phyloP scores from a whole-genome alignment of 2,113 vertebrate genomes.

The Cephalophus harveyi region DNA sequence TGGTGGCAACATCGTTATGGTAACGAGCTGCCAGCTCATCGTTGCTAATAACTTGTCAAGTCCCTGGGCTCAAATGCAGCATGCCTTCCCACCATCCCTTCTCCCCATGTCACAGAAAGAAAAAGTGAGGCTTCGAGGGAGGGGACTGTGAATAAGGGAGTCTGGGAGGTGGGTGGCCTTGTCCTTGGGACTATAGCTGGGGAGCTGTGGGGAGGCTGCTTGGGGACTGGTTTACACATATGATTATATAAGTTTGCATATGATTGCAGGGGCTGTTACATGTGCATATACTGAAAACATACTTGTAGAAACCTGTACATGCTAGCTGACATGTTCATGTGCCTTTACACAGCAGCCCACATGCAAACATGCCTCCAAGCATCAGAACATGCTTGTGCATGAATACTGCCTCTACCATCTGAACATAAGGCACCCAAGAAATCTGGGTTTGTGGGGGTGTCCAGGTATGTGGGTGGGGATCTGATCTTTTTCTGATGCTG shows the following conservation, averaged over 20 bases:
- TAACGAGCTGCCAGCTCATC: constrained; percentile 74
- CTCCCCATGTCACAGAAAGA: constrained; percentile 69
- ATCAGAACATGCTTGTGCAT: constrained; percentile 47
- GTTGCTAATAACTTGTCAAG: constrained; percentile 71
- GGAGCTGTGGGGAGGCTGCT: background rate
- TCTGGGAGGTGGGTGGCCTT: background rate
- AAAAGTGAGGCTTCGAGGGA: constrained; percentile 63
- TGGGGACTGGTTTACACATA: background rate
- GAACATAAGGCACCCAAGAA: constrained; percentile 68
- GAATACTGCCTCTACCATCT: constrained; percentile 55
- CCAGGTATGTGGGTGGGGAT: constrained; percentile 73
- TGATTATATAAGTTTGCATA: background rate
- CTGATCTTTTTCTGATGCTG: constrained; percentile 73
- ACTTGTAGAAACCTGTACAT: constrained; percentile 1
- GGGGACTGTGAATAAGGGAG: background rate
- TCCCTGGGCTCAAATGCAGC: constrained; percentile 45
- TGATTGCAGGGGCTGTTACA: background rate
- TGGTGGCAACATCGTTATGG: constrained; percentile 72
- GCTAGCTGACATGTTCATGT: constrained; percentile 12
- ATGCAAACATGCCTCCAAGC: constrained; percentile 38
- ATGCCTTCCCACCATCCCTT: constrained; percentile 28
- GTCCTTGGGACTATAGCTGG: background rate
- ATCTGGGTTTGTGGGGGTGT: constrained; percentile 75
- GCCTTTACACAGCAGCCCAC: constrained; percentile 17
- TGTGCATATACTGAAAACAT: background rate